Conservation (phyloP, 2,113 vertebrate genomes). For the Cololabis saira region DNA sequence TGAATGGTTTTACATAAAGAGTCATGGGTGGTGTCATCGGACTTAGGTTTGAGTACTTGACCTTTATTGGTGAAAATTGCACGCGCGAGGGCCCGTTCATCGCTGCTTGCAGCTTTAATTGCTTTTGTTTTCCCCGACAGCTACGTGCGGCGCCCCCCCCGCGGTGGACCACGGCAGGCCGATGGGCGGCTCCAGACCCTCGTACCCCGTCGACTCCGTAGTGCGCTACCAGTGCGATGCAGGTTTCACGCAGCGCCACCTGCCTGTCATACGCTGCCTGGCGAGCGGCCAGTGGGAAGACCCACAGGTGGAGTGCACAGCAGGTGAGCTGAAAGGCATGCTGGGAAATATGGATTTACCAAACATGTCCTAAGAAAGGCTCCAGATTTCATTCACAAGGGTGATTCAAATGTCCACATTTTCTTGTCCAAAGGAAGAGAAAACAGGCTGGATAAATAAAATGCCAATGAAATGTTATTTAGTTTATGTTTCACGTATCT, state of each 20-base stretch:
- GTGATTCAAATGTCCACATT: no score
- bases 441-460: no score
- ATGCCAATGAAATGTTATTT: no score
- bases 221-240: conserved; percentile 91
- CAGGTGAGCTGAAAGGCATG: conserved; percentile 76
- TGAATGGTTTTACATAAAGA: no score
- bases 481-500: no score
- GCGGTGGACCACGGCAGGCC: conserved; percentile 85
- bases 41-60: no score
- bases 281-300: conserved; percentile 90
- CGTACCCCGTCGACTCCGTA: conserved; percentile 88
- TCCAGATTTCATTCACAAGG: no score
- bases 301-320: conserved; percentile 91
- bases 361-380: neutral
- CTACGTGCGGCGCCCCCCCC: conserved; percentile 87
- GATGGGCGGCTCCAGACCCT: conserved; percentile 85
- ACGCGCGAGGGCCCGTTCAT: no score
- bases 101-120: no score
- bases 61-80: no score
- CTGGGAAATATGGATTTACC: neutral
- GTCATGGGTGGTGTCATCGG: no score
- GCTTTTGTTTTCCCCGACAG: conserved; percentile 62
- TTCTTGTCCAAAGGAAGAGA: no score
- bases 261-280: conserved; percentile 91
- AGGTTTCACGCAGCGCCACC: conserved; percentile 90